Percentiles rank a stretch among this genome's conserved stretches.
Conservation (phyloP, 1,140 invertebrate genomes). For the Meloidogyne chitwoodi region DNA sequence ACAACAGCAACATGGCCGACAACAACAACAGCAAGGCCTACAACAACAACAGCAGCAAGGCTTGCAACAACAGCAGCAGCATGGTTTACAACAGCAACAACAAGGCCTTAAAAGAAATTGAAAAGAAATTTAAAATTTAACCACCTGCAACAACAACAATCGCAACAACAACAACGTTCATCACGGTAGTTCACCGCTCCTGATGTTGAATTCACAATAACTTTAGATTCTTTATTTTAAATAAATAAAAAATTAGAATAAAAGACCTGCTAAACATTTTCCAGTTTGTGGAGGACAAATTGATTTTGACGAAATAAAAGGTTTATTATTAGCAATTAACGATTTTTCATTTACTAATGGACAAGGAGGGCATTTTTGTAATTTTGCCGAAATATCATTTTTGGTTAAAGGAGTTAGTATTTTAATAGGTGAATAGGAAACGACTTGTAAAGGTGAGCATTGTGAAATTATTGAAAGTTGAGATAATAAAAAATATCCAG, state of each 20-base stretch:
- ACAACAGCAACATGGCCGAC: neutral
- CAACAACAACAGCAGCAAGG: neutral
- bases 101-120: neutral
- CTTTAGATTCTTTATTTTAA: neutral
- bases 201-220: neutral
- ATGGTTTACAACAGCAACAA: neutral
- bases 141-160: neutral
- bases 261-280: neutral
- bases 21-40: neutral
- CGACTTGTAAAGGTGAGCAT: neutral
- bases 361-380: neutral
- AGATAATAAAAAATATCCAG: neutral
- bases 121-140: neutral
- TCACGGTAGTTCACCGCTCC: neutral
- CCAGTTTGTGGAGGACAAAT: neutral
- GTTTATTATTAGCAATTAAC: neutral
- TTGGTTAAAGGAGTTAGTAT: neutral
- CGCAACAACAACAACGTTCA: neutral
- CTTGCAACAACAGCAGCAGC: neutral
- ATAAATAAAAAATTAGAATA: neutral
- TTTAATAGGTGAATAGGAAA: neutral
- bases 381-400: neutral
- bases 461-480: neutral
- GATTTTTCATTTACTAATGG: neutral
- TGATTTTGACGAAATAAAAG: neutral